These are phyloP conservation scores for Bombus difficillimus DNA, from an alignment of 1,140 invertebrate species.

Conservation along the genomic window DNA sequence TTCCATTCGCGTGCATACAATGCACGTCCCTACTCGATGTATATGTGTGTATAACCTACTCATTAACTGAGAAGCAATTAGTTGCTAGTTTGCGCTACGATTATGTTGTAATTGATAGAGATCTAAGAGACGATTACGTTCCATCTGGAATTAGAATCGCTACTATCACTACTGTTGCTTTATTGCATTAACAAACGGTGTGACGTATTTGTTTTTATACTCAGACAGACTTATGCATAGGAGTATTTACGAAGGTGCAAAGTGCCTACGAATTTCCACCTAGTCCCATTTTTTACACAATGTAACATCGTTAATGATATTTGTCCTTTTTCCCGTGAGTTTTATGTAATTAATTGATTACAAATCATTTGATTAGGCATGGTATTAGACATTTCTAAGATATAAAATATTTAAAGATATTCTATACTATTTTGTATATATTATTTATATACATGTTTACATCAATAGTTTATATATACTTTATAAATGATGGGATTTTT, in stretches of 20 bases:
- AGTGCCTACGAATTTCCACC: conserved; percentile 32
- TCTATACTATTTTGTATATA: background rate
- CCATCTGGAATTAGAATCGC: conserved; percentile 51
- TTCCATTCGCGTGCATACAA: conserved; percentile 57
- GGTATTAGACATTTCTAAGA: background rate
- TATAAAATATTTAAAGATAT: background rate
- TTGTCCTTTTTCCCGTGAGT: background rate
- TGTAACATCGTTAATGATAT: background rate
- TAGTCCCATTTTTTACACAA: background rate
- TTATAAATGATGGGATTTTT: background rate
- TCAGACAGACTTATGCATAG: conserved; percentile 33
- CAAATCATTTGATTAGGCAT: background rate
- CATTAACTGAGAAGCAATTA: conserved; percentile 54
- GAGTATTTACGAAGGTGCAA: conserved; percentile 9
- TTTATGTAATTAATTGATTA: background rate
- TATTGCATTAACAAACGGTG: conserved; percentile 56
- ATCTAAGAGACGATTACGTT: conserved; percentile 33
- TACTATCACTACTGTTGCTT: conserved; percentile 58
- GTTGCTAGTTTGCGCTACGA: conserved; percentile 56
- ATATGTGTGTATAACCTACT: conserved; percentile 39
- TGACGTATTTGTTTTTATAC: conserved; percentile 60
- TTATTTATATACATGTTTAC: background rate
- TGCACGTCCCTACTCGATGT: conserved; percentile 30
- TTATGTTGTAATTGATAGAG: conserved; percentile 59
- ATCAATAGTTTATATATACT: background rate